Evolutionary conservation across 2,888 invertebrate genomes (phyloP), one percentile per base, ranked within the genome.

Genomic region (Caenorhabditis afra): DNA sequence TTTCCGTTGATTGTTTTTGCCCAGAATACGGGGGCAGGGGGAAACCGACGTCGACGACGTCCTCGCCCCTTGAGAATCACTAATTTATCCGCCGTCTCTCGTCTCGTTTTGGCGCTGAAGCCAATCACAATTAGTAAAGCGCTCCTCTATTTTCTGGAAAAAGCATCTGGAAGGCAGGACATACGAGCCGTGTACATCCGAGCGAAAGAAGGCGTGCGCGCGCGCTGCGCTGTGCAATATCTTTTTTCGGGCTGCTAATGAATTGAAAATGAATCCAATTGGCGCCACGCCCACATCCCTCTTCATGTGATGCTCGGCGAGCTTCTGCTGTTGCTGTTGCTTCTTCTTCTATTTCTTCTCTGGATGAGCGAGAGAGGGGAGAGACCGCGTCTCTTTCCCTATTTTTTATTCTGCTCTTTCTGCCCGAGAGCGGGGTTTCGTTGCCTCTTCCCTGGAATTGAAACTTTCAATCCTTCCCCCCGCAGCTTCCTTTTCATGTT

Each of bases 261-360:
- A 77, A 77, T 77, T 77, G 70, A 70, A 77, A 77, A 77, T 77
- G 77, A 77, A 77, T 77, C 77, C 77, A 77, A 77, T 77, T 77
- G 77, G 77, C 68, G 76, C 75, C 75, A 66, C 75, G 75, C 75
- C 67, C 61, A 61, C 61, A 64, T 65, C 29, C 7, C 29, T 29
- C 7, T 29, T 73, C 73, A 73, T 73, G 65, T 65, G 65, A 65
- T 64, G 62, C 61, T n/a, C 50, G 29, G 39, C 20, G n/a, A 18
- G 45, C 37, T 39, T 37, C 50, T 62, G 64, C 45, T 16, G 47
- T 47, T 29, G 49, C 37, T 22, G 49, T 44, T 44, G 20, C 47
- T 23, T 55, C 16, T 10, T 47, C 41, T 2, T 16, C 10, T 22
- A 20, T 35, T 37, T 37, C 16, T 29, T 29, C 29, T 29, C 29